Percentiles rank a stretch among this genome's conserved stretches.
phyloP scores from a whole-genome alignment of 2,888 invertebrate genomes.

The Lasioglossum marginatum region DNA sequence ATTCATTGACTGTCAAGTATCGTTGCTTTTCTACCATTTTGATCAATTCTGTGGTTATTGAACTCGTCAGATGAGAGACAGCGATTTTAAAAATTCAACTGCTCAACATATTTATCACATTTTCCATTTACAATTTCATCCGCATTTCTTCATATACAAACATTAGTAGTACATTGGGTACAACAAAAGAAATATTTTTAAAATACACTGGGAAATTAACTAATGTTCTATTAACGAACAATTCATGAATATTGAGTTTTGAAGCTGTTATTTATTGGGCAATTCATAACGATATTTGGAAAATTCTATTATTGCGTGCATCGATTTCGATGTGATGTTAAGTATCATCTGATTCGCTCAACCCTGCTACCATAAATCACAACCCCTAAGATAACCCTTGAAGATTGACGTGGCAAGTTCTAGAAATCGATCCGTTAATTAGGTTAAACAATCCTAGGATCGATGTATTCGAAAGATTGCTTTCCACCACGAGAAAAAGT shows the following conservation, averaged over 20 bases:
- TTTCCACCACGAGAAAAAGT: background rate
- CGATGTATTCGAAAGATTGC: background rate
- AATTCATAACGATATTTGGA: background rate
- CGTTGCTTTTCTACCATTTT: too few relatives aligned
- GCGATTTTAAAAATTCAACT: background rate
- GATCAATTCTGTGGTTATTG: too few relatives aligned
- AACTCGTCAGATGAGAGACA: background rate
- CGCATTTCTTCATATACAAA: background rate
- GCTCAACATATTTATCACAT: background rate
- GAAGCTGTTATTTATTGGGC: background rate
- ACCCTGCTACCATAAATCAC: background rate
- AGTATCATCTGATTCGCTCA: background rate
- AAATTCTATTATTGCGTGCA: background rate
- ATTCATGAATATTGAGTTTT: background rate
- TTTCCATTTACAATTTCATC: background rate
- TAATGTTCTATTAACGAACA: background rate
- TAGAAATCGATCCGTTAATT: background rate
- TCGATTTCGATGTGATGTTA: background rate
- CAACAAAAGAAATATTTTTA: background rate
- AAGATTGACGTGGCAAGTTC: slow-evolving; percentile 14
- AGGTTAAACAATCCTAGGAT: background rate
- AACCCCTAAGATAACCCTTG: background rate
- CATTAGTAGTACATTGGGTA: background rate
- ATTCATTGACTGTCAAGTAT: too few relatives aligned
- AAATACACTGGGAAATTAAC: background rate